Evolutionary conservation across 1,140 invertebrate genomes (phyloP).

Genomic region (Drosophila prosaltans): DNA sequence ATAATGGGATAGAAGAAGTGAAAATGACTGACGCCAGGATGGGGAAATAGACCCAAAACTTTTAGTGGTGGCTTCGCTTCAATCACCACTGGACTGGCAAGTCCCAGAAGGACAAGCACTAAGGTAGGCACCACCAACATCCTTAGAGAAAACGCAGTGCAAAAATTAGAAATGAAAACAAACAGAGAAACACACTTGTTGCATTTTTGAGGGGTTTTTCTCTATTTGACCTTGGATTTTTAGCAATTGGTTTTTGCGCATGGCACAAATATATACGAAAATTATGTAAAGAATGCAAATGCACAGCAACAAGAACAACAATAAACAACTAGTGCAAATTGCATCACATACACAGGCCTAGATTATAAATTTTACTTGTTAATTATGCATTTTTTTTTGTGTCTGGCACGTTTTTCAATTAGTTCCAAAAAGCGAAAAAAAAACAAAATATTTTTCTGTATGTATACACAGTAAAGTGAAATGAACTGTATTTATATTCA

Average conservation of each 20-base stretch:
- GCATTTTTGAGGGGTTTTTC: constrained; percentile 24
- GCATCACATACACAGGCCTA: constrained; percentile 41
- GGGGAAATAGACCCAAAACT: constrained; percentile 88
- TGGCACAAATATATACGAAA: constrained; percentile 50
- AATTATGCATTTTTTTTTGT: constrained; percentile 4
- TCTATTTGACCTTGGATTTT: constrained; percentile 50
- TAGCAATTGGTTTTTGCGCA: constrained; percentile 57
- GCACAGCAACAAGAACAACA: constrained; percentile 41
- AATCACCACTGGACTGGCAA: constrained; percentile 30
- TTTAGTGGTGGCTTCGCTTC: constrained; percentile 84
- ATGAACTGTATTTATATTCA: constrained; percentile 38
- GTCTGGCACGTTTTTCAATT: constrained; percentile 3
- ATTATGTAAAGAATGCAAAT: constrained; percentile 68
- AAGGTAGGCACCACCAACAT: constrained; percentile 35
- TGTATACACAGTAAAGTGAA: constrained; percentile 18
- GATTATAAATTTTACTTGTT: constrained; percentile 14
- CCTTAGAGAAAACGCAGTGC: background rate
- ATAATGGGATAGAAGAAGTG: constrained; percentile 87
- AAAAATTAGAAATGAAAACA: constrained; percentile 1
- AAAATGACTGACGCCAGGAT: constrained; percentile 89
- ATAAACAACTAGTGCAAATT: constrained; percentile 24
- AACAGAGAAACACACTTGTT: constrained; percentile 60
- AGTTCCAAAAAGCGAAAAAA: background rate
- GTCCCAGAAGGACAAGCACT: constrained; percentile 25
- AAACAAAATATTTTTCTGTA: background rate